Percentiles rank a stretch among this genome's conserved stretches.
These are phyloP conservation scores for Petrocephalus sullivani DNA, from an alignment of 2,797 vertebrate genomes.

Conservation along the genomic window DNA sequence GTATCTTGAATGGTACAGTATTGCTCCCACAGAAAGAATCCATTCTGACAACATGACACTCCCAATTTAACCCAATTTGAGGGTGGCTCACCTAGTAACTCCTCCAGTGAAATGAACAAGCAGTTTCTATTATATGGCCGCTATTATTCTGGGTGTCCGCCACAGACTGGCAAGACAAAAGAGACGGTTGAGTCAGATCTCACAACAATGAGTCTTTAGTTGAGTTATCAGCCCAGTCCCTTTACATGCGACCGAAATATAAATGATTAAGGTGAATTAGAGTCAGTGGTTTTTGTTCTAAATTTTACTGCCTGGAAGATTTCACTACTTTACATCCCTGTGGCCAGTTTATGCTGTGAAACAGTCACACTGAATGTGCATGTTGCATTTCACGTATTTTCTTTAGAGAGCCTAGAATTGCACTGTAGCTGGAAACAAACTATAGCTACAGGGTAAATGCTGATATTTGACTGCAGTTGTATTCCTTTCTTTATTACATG, in stretches of 20 bases:
- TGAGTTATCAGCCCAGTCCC: background rate
- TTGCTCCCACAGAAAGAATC: slow-evolving; percentile 8
- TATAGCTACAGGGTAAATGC: background rate
- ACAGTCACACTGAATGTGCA: background rate
- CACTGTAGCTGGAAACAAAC: background rate
- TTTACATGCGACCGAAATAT: background rate
- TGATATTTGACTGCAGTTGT: background rate
- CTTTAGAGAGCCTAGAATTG: background rate
- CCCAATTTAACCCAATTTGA: slow-evolving; percentile 10
- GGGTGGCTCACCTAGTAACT: background rate
- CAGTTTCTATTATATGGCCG: background rate
- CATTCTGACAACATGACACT: slow-evolving; percentile 8
- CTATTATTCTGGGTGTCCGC: background rate
- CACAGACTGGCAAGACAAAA: slow-evolving; percentile 10
- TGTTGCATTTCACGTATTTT: background rate
- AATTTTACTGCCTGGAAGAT: background rate
- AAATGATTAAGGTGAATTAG: slow-evolving; percentile 11
- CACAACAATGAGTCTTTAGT: slow-evolving; percentile 11
- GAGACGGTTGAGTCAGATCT: slow-evolving; percentile 4
- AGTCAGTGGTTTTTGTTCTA: background rate
- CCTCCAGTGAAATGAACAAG: background rate
- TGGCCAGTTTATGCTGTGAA: background rate
- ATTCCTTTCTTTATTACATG: background rate
- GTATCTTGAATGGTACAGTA: background rate
- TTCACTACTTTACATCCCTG: background rate